phyloP scores from a whole-genome alignment of 2,797 vertebrate species.

The Leptodactylus fallax region DNA sequence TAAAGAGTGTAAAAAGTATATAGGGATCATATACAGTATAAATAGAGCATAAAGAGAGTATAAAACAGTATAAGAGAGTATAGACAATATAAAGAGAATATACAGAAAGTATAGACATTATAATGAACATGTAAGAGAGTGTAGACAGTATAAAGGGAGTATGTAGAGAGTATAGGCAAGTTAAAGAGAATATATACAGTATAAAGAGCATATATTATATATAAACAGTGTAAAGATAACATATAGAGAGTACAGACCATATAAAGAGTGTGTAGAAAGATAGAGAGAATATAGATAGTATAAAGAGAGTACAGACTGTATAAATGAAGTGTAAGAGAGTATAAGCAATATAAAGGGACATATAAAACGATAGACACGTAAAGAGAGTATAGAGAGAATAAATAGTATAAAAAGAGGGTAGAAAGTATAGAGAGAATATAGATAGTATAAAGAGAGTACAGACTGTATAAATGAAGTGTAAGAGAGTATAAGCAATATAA shows the following conservation, averaged over 20 bases:
- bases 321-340: too few species aligned
- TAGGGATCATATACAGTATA: neutral
- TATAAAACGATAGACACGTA: neutral
- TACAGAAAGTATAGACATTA: neutral
- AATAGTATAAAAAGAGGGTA: neutral
- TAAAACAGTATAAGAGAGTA: too few species aligned
- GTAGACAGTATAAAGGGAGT: neutral
- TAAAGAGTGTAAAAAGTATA: neutral
- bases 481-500: too few species aligned
- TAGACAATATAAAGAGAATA: neutral
- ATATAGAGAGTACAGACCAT: neutral
- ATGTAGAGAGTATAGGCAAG: too few species aligned
- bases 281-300: neutral
- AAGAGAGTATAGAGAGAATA: neutral
- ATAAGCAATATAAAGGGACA: neutral
- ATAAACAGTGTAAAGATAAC: neutral
- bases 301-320: neutral
- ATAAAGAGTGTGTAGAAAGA: neutral
- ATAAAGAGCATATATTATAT: neutral
- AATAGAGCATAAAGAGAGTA: neutral
- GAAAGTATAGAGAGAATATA: neutral
- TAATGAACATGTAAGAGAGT: neutral
- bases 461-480: neutral
- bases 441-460: neutral
- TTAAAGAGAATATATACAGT: too few species aligned